Conservation (phyloP, 2,113 vertebrate genomes). For the Protobothrops mucrosquamatus region DNA sequence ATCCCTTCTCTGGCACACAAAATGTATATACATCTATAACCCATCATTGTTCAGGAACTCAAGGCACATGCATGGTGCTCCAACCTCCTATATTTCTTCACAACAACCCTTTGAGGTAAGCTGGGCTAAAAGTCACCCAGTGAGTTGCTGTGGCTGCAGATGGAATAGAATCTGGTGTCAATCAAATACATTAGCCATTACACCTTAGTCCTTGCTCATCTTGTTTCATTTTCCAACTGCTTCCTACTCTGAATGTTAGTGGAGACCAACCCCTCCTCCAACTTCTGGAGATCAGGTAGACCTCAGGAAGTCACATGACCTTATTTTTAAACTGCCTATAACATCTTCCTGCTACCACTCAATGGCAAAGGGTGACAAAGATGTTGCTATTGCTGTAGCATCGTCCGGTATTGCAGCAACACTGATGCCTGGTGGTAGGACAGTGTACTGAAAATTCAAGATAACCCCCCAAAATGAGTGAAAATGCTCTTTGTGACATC, state of each 20-base stretch:
- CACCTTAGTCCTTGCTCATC: not conserved
- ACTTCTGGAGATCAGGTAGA: not conserved
- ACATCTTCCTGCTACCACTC: not conserved
- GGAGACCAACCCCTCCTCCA: not conserved
- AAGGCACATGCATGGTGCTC: not conserved
- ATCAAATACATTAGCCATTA: not conserved
- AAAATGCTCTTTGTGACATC: not conserved
- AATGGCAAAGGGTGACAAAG: not conserved
- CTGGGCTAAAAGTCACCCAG: not conserved
- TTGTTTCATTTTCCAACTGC: not conserved
- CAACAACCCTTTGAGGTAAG: not conserved
- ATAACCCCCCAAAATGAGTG: not conserved
- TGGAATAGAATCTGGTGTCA: not conserved
- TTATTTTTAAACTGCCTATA: not conserved
- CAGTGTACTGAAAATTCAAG: not conserved
- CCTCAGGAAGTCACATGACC: not conserved
- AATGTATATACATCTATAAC: not conserved
- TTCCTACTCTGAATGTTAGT: not conserved
- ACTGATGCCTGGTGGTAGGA: not conserved
- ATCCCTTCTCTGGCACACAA: not conserved
- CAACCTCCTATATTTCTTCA: not conserved
- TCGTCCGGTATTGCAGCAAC: not conserved
- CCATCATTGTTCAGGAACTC: not conserved
- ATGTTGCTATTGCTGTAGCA: not conserved
- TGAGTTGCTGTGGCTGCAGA: not conserved